Percentiles rank a stretch among this genome's conserved stretches.
Evolutionary conservation across 2,888 invertebrate genomes (phyloP).

Genomic region (Drosophila longiperda): DNA sequence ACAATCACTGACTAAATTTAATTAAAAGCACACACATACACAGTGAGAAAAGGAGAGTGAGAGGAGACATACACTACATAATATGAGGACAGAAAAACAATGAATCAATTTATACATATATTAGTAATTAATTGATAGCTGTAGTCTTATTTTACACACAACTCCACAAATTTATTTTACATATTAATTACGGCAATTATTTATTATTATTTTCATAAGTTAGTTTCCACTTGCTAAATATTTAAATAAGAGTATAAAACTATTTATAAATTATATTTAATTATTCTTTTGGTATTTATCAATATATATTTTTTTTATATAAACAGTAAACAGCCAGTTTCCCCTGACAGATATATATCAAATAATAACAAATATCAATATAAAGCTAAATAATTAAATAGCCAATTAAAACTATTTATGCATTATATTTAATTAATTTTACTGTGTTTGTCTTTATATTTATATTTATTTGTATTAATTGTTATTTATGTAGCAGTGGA

Average conservation of each 20-base stretch:
- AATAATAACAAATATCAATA: not conserved
- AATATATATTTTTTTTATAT: not conserved
- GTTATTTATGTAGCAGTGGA: not conserved
- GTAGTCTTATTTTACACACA: not conserved
- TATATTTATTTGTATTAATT: not conserved
- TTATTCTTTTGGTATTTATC: not conserved
- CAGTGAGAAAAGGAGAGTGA: not conserved
- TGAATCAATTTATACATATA: not conserved
- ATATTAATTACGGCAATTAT: not conserved
- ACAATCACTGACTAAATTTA: slow-evolving; percentile 1
- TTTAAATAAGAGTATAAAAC: not conserved
- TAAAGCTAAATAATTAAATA: not conserved
- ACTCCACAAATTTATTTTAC: not conserved
- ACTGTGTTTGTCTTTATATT: not conserved
- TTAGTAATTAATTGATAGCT: not conserved
- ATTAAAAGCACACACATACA: not conserved
- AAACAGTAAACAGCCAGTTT: not conserved
- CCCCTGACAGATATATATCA: not conserved
- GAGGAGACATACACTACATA: not conserved
- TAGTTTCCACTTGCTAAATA: slow-evolving; percentile 2
- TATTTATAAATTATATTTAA: not conserved
- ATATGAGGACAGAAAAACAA: not conserved
- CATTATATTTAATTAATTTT: not conserved
- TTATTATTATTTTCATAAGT: not conserved
- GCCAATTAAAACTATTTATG: not conserved